These are phyloP conservation scores for Chelidonichthys spinosus DNA, from an alignment of 2,797 vertebrate species.

Conservation along the genomic window DNA sequence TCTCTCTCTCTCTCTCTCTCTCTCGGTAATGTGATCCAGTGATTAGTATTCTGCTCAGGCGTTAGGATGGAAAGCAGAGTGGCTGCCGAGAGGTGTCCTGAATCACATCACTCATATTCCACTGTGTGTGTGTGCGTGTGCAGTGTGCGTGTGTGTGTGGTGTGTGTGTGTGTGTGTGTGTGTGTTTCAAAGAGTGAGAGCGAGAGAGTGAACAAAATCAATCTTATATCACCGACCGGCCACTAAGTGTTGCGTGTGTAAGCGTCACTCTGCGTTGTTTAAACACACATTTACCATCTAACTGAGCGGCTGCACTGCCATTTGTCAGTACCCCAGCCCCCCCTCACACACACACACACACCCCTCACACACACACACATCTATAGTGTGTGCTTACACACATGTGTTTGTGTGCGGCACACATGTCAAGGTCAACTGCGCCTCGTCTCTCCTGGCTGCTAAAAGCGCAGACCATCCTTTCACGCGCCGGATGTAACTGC, in stretches of 20 bases:
- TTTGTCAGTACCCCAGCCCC: constrained; percentile 76
- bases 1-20: constrained; percentile 54
- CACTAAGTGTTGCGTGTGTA: constrained; percentile 92
- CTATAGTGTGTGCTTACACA: constrained; percentile 21
- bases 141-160: constrained; percentile 6
- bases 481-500: constrained; percentile 19
- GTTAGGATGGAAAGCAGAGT: constrained; percentile 93
- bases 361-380: neutral
- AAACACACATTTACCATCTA: constrained; percentile 93
- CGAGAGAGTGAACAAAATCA: constrained; percentile 86
- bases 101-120: constrained; percentile 96
- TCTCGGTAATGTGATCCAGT: constrained; percentile 91
- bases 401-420: constrained; percentile 37
- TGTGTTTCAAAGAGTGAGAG: constrained; percentile 42
- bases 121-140: constrained; percentile 44
- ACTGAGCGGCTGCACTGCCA: constrained; percentile 74
- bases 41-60: constrained; percentile 98
- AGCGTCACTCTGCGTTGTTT: constrained; percentile 95
- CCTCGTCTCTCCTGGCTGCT: constrained; percentile 57
- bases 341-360: no score
- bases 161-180: constrained; percentile 4
- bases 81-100: constrained; percentile 95
- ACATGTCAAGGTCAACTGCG: constrained; percentile 75
- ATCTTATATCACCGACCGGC: constrained; percentile 94
- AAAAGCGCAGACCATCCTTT: constrained; percentile 43